Base-by-base conservation (phyloP, 2,113 vertebrate species). In the Protobothrops flavoviridis region DNA sequence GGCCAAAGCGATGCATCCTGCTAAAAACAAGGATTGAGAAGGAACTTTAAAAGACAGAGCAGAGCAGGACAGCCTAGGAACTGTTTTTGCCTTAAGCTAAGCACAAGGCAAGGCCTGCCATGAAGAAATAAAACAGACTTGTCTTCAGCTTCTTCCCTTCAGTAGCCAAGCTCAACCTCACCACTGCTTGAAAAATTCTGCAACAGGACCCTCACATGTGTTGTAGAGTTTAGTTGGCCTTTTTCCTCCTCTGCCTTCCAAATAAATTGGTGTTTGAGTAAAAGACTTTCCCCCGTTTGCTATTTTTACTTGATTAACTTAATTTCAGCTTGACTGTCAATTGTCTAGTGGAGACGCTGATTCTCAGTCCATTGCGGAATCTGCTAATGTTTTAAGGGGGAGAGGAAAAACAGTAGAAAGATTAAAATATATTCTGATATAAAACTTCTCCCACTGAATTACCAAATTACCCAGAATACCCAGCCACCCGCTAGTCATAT, bases 1-100 rank as follows among this genome's bases (percentile, higher is more conserved):
- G 56, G 12, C 29, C 39, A 43, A 93, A 45, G 13, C 4, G 88
- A 90, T 48, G 59, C 92, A 93, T 93, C 88, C 92, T 93, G 88
- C 53, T 93, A 50, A 85, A 90, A 55, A 89, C 21, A 85, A 61
- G 13, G 43, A 74, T 39, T 52, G 52, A 81, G 48, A 39, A 17
- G 29, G 21, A 88, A 24, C 45, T 39, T 39, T 9, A 81, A 21
- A 29, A 7, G 11, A 3, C 5, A 20, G 81, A 43, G 5, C 5
- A 20, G 81, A 43, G 5, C 39, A 85, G 43, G 7, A 33, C 69
- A 33, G 1, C 20, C 11, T 26, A 74, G 11, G 1, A 2, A 23
- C 33, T 39, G 69, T 21, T 81, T 69, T 81, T 26, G 48, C 17
- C 24, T 26, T 33, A 9, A 17, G 20, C 39, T 15, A 39, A 56